Conservation (phyloP, 2,888 invertebrate species). For the Orchesellides sinensis region DNA sequence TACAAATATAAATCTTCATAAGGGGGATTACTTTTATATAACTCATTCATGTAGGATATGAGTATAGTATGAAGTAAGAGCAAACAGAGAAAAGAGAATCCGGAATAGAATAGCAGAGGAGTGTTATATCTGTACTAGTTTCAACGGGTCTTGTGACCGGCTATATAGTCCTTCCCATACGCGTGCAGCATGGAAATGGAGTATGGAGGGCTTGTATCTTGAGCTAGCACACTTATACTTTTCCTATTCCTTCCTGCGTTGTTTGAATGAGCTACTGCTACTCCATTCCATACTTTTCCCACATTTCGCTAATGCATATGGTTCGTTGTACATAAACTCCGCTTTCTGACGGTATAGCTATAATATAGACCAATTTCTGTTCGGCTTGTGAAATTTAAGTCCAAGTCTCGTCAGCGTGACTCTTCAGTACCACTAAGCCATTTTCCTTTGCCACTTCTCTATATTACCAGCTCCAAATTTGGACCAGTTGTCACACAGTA, state of each 20-base stretch:
- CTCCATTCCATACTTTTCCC: slow-evolving; percentile 1
- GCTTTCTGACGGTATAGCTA: not conserved
- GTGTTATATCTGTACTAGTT: too few species aligned
- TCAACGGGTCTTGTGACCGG: slow-evolving; percentile 26
- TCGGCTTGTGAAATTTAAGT: slow-evolving; percentile 42
- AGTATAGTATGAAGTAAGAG: too few species aligned
- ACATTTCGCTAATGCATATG: not conserved
- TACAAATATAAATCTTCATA: too few species aligned
- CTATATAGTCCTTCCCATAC: not conserved
- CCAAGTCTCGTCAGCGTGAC: slow-evolving; percentile 57
- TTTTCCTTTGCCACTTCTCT: slow-evolving; percentile 48
- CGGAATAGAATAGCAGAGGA: too few species aligned
- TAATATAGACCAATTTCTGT: not conserved
- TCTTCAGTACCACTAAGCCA: slow-evolving; percentile 57
- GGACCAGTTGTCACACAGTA: not conserved
- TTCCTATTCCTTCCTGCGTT: not conserved
- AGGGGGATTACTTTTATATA: too few species aligned
- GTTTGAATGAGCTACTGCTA: not conserved
- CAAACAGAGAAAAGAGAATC: too few species aligned
- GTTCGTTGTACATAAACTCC: not conserved
- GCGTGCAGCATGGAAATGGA: not conserved
- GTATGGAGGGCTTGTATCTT: slow-evolving; percentile 21
- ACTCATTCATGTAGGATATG: too few species aligned
- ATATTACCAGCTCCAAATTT: not conserved
- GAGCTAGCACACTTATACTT: not conserved